phyloP scores from a whole-genome alignment of 2,888 invertebrate genomes.

The Myopa tessellatipennis region DNA sequence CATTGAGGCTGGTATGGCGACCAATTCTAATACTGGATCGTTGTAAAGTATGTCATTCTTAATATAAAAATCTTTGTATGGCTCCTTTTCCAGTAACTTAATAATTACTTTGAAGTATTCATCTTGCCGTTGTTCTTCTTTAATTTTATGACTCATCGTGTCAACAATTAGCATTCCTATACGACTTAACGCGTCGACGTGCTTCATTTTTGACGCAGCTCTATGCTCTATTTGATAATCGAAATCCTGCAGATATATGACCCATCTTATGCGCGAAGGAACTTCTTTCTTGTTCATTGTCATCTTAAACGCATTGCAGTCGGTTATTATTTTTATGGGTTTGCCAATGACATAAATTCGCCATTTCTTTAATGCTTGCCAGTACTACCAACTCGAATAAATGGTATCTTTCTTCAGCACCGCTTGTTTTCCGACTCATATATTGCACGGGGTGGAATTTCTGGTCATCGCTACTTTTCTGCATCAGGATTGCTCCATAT shows the following conservation, averaged over 20 bases:
- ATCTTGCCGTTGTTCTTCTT: background rate
- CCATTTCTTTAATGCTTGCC: background rate
- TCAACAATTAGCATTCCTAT: background rate
- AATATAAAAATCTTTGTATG: background rate
- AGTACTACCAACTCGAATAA: background rate
- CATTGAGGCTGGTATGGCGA: background rate
- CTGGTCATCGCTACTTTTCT: constrained; percentile 41
- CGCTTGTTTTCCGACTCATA: background rate
- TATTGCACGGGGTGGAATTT: background rate
- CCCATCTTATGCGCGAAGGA: background rate
- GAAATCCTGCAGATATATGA: constrained; percentile 8
- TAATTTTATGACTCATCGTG: constrained; percentile 1
- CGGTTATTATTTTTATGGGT: background rate
- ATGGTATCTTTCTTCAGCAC: background rate
- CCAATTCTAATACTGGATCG: background rate
- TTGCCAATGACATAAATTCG: background rate
- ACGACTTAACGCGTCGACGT: constrained; percentile 1
- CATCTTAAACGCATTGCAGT: background rate
- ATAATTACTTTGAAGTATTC: background rate
- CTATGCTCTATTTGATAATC: constrained; percentile 5
- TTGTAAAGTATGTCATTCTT: background rate
- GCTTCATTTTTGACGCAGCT: background rate
- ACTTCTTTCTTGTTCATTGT: background rate
- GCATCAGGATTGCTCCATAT: constrained; percentile 45
- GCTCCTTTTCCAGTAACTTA: background rate